Percentiles rank a stretch among this genome's conserved stretches.
Conservation (phyloP, 2,797 vertebrate species). For the Pipistrellus nathusii region DNA sequence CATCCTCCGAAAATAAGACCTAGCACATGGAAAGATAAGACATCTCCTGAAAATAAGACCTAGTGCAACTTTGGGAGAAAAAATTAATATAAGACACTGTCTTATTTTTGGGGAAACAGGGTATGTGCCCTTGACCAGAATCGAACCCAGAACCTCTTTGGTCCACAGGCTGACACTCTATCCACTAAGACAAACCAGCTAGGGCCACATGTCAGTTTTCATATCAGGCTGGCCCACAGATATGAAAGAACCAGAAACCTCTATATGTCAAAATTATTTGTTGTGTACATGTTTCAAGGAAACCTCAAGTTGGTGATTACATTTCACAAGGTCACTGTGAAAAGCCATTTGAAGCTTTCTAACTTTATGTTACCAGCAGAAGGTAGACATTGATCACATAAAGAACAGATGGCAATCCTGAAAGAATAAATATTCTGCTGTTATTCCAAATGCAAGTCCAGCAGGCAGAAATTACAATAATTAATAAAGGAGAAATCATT, state of each 20-base stretch:
- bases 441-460: background rate
- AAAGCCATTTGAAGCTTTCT: slow-evolving; percentile 17
- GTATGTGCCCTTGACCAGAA: too few relatives aligned
- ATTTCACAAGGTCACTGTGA: background rate
- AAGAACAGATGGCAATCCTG: background rate
- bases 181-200: too few relatives aligned
- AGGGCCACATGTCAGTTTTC: background rate
- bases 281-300: slow-evolving; percentile 11
- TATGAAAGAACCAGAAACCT: slow-evolving; percentile 25
- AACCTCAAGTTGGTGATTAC: background rate
- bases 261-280: slow-evolving; percentile 6
- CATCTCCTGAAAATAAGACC: too few relatives aligned
- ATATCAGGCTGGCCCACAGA: background rate
- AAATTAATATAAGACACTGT: too few relatives aligned
- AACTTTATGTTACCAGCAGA: slow-evolving; percentile 4
- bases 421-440: slow-evolving; percentile 43
- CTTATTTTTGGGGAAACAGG: too few relatives aligned
- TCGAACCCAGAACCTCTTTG: too few relatives aligned
- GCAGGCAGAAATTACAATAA: background rate
- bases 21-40: too few relatives aligned
- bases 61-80: too few relatives aligned
- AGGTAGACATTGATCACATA: slow-evolving; percentile 3
- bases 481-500: slow-evolving; percentile 44
- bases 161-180: too few relatives aligned
- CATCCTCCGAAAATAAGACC: too few relatives aligned